phyloP scores from a whole-genome alignment of 2,113 vertebrate species.

The Hyperopisus bebe region DNA sequence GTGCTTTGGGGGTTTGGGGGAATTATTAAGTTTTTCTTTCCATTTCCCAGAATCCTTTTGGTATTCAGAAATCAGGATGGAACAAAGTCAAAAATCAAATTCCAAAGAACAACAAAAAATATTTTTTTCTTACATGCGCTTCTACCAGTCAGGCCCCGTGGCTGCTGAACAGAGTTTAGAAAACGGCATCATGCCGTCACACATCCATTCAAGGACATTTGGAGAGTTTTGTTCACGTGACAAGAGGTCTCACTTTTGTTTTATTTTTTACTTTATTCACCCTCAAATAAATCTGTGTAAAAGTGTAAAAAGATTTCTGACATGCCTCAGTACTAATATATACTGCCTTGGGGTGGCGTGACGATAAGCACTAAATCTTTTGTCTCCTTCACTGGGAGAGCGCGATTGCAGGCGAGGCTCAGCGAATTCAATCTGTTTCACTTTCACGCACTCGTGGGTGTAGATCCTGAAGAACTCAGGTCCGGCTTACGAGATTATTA shows the following conservation, averaged over 20 bases:
- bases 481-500: conserved; percentile 27
- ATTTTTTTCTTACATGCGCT: not conserved
- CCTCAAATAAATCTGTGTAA: conserved; percentile 48
- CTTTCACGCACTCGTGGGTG: conserved; percentile 20
- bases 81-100: not conserved
- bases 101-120: not conserved
- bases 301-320: conserved; percentile 11
- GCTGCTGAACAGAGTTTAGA: not conserved
- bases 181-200: not conserved
- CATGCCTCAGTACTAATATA: conserved; percentile 12
- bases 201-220: not conserved
- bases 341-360: conserved; percentile 18
- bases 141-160: not conserved
- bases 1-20: not conserved
- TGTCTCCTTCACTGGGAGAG: conserved; percentile 22
- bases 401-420: conserved; percentile 23
- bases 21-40: not conserved
- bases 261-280: not conserved
- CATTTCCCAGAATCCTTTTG: not conserved
- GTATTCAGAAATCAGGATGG: not conserved
- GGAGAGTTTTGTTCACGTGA: not conserved
- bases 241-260: not conserved
- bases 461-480: conserved; percentile 23
- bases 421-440: conserved; percentile 40
- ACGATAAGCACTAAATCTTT: conserved; percentile 28